phyloP scores from a whole-genome alignment of 2,797 vertebrate species.

The Gymnocypris eckloni region DNA sequence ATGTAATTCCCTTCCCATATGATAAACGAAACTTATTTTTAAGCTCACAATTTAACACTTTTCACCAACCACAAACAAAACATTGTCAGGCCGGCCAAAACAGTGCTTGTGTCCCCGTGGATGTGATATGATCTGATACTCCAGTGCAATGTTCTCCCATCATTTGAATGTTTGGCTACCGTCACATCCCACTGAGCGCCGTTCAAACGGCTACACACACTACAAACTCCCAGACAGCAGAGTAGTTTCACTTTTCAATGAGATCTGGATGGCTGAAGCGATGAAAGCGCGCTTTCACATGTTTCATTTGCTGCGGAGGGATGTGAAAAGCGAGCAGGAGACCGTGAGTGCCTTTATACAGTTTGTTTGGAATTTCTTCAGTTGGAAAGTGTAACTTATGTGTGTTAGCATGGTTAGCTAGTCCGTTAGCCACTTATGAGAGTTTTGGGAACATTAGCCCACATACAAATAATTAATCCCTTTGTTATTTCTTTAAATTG shows the following conservation, averaged over 20 bases:
- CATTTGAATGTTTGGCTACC: slow-evolving; percentile 24
- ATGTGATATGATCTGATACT: not conserved
- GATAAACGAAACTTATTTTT: not conserved
- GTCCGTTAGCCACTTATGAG: slow-evolving; percentile 30
- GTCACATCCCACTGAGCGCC: slow-evolving; percentile 61
- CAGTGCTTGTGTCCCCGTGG: not conserved
- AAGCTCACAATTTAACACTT: not conserved
- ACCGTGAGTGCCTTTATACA: slow-evolving; percentile 72
- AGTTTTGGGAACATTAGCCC: slow-evolving; percentile 16
- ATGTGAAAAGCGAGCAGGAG: slow-evolving; percentile 75
- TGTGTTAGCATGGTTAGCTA: slow-evolving; percentile 42
- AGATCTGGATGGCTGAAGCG: slow-evolving; percentile 73
- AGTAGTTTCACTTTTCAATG: slow-evolving; percentile 44
- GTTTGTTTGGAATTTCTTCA: not conserved
- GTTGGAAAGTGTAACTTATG: not conserved
- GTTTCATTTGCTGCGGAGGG: slow-evolving; percentile 78
- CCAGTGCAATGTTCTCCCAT: slow-evolving; percentile 20
- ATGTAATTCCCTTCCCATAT: not conserved
- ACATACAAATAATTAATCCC: not conserved
- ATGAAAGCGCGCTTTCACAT: slow-evolving; percentile 84
- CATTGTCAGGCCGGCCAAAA: not conserved
- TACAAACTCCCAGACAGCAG: slow-evolving; percentile 30
- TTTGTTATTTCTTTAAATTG: not conserved
- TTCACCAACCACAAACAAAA: not conserved
- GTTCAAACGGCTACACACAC: slow-evolving; percentile 49